Percentiles rank a stretch among this genome's conserved stretches.
These are phyloP conservation scores for Dolichopus griseipennis DNA, from an alignment of 2,888 invertebrate genomes.

Conservation along the genomic window DNA sequence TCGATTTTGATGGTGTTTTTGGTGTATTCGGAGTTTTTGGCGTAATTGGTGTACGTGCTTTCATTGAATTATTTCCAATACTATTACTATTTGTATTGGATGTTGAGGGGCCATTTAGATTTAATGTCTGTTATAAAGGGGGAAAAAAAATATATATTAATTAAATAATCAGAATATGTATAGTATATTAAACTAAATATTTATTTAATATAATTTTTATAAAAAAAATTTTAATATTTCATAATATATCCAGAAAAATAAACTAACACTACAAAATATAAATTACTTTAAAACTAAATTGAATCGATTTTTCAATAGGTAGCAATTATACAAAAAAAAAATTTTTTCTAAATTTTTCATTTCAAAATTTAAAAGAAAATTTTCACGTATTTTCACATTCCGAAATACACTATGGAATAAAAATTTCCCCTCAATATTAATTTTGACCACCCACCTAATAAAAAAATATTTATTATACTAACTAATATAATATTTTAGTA, in stretches of 20 bases:
- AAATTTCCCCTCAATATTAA: no score
- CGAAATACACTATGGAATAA: no score
- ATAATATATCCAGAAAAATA: no score
- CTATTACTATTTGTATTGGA: constrained; percentile 17
- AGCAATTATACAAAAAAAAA: neutral
- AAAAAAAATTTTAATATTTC: no score
- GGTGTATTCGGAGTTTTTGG: constrained; percentile 45
- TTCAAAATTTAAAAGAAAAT: no score
- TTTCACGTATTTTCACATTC: no score
- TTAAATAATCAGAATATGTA: neutral
- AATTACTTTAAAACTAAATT: neutral
- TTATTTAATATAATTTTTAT: no score
- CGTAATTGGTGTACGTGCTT: constrained; percentile 26
- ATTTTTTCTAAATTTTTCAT: constrained; percentile 10
- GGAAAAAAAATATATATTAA: constrained; percentile 26
- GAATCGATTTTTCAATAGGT: constrained; percentile 22
- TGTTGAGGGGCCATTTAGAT: constrained; percentile 35
- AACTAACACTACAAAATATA: no score
- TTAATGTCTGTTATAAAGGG: constrained; percentile 37
- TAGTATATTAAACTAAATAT: no score
- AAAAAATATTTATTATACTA: no score
- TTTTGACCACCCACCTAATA: no score
- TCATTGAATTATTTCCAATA: constrained; percentile 19
- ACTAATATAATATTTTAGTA: no score
- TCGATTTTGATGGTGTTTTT: constrained; percentile 35